Evolutionary conservation across 2,113 vertebrate genomes (phyloP).

Genomic region (Oophaga pumilio): DNA sequence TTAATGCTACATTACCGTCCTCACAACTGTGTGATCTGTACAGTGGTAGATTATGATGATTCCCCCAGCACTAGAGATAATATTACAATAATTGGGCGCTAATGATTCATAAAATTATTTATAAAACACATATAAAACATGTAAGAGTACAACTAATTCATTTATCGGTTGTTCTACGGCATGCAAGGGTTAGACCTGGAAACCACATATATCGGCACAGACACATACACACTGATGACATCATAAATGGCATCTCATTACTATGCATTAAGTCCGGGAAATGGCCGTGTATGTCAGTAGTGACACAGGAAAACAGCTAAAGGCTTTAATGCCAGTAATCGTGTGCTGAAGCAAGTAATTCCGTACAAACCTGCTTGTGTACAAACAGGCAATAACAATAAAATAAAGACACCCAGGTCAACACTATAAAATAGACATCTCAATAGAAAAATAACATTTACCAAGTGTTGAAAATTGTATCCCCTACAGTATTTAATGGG

Average conservation of each 20-base stretch:
- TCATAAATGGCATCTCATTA: conserved; percentile 44
- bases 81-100: neutral
- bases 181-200: too few species aligned
- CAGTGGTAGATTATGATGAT: neutral
- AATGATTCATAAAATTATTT: neutral
- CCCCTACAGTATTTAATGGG: too few species aligned
- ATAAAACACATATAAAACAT: neutral
- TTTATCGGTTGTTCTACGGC: neutral
- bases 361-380: neutral
- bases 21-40: neutral
- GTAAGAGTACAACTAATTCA: neutral
- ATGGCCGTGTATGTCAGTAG: neutral
- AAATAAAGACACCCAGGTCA: neutral
- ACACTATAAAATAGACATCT: neutral
- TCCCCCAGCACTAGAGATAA: neutral
- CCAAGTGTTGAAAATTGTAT: neutral
- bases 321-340: neutral
- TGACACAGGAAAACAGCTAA: neutral
- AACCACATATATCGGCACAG: neutral
- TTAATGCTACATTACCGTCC: neutral
- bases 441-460: neutral
- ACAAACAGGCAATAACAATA: neutral
- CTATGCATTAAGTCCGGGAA: neutral
- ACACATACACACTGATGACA: neutral
- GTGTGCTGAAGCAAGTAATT: conserved; percentile 2